Conservation (phyloP, 2,797 vertebrate species). For the Sebastolobus alascanus region DNA sequence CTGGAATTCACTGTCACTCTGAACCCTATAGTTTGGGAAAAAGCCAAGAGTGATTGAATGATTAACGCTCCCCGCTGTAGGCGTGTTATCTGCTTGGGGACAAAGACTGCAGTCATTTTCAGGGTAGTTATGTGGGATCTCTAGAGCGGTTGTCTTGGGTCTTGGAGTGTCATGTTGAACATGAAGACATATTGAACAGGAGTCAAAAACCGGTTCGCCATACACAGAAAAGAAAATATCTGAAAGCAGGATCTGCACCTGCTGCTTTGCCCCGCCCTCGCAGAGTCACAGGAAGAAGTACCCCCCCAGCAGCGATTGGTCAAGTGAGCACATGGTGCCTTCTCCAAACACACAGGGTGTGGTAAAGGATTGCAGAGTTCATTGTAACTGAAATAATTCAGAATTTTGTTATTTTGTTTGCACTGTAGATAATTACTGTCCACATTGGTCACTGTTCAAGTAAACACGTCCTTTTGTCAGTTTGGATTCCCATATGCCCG, state of each 20-base stretch:
- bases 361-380: constrained; percentile 31
- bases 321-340: constrained; percentile 35
- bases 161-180: constrained; percentile 27
- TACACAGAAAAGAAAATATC: constrained; percentile 38
- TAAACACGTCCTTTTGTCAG: constrained; percentile 4
- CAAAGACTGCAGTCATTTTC: constrained; percentile 45
- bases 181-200: constrained; percentile 11
- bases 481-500: not conserved
- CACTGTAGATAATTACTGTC: constrained; percentile 26
- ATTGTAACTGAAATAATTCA: constrained; percentile 16
- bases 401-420: constrained; percentile 25
- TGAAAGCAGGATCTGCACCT: constrained; percentile 53
- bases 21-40: not conserved
- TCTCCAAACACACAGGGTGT: constrained; percentile 36
- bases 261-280: constrained; percentile 42
- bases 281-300: constrained; percentile 45
- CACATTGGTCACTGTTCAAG: not conserved
- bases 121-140: not conserved
- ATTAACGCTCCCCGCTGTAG: constrained; percentile 26
- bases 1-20: constrained; percentile 30
- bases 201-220: constrained; percentile 21
- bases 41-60: constrained; percentile 39
- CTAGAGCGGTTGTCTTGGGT: not conserved
- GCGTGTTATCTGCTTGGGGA: constrained; percentile 43
- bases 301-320: constrained; percentile 37